Conservation (phyloP, 1,140 invertebrate species). For the Leptopilina boulardi region DNA sequence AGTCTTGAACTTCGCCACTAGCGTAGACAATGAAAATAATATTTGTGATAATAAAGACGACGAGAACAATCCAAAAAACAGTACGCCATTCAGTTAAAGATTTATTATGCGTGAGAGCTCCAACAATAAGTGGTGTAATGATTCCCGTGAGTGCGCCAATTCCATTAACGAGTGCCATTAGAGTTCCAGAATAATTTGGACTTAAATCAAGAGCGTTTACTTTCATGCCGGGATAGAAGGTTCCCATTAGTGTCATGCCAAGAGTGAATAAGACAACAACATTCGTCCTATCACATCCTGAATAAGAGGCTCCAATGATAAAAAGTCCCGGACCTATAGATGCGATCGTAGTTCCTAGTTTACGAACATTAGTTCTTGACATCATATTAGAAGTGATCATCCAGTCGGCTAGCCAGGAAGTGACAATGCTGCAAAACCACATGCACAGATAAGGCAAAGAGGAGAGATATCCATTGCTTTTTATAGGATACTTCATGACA, state of each 20-base stretch:
- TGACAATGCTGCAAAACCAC: constrained; percentile 83
- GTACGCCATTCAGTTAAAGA: constrained; percentile 86
- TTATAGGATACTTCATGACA: constrained; percentile 80
- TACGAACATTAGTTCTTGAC: constrained; percentile 80
- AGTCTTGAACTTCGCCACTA: constrained; percentile 83
- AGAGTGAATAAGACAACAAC: constrained; percentile 83
- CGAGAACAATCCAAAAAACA: constrained; percentile 89
- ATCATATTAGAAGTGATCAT: constrained; percentile 78
- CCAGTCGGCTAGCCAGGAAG: constrained; percentile 83
- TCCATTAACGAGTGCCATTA: constrained; percentile 91
- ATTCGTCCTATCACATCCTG: constrained; percentile 82
- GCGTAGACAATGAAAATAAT: constrained; percentile 84
- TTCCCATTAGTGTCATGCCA: constrained; percentile 86
- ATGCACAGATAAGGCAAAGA: constrained; percentile 84
- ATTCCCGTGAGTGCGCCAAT: constrained; percentile 89
- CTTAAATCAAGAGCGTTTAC: constrained; percentile 89
- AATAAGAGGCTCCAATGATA: constrained; percentile 87
- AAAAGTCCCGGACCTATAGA: constrained; percentile 86
- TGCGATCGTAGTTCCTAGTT: constrained; percentile 85
- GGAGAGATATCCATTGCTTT: constrained; percentile 82
- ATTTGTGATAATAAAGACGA: constrained; percentile 84
- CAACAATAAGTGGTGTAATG: constrained; percentile 86
- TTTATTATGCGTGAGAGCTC: constrained; percentile 84
- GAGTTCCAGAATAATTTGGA: constrained; percentile 87
- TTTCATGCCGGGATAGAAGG: constrained; percentile 86